Percentiles rank a stretch among this genome's conserved stretches.
Evolutionary conservation across 2,113 vertebrate species (phyloP).

Genomic region (Phycodurus eques): DNA sequence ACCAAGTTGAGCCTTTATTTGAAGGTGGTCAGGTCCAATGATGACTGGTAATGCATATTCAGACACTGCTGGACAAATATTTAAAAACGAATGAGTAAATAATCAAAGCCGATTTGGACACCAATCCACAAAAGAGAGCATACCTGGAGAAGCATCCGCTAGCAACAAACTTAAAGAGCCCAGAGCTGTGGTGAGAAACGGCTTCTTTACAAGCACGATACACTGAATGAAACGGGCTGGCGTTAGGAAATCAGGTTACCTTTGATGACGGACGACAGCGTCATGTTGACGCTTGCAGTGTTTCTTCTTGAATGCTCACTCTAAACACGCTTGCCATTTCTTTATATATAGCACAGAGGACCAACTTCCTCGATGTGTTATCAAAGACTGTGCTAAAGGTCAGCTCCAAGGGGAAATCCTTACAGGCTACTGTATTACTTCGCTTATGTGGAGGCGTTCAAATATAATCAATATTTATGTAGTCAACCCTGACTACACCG

Average conservation of each 20-base stretch:
- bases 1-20: constrained; percentile 43
- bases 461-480: not conserved
- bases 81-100: not conserved
- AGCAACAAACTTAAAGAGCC: constrained; percentile 40
- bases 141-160: constrained; percentile 50
- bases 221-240: not conserved
- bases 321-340: not conserved
- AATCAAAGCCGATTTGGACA: not conserved
- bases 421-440: not conserved
- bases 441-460: not conserved
- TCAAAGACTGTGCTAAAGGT: not conserved
- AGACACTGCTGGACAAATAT: constrained; percentile 23
- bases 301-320: not conserved
- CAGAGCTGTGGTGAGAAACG: constrained; percentile 32
- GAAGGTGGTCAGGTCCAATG: constrained; percentile 21
- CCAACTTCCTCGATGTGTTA: constrained; percentile 40
- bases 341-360: constrained; percentile 7
- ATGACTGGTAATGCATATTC: constrained; percentile 45
- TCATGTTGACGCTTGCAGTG: constrained; percentile 35
- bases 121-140: not conserved
- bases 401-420: not conserved
- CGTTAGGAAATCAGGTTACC: constrained; percentile 35
- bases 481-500: not conserved
- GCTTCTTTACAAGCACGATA: not conserved
- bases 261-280: constrained; percentile 29